phyloP scores from a whole-genome alignment of 2,797 vertebrate species.

The Thunnus albacares region DNA sequence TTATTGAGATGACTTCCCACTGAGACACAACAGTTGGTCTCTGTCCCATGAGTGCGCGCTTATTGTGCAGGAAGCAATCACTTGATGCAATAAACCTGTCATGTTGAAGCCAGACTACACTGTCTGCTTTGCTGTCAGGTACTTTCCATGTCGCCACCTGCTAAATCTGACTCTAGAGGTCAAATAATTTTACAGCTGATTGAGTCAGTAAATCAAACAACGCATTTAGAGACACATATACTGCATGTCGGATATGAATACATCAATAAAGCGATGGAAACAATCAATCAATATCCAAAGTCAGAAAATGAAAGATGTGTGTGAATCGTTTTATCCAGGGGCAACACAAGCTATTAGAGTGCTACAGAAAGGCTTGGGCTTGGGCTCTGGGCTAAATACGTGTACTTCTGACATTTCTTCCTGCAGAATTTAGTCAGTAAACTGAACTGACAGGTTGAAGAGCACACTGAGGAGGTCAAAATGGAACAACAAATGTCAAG shows the following conservation, averaged over 20 bases:
- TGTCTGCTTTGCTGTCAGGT: slow-evolving; percentile 11
- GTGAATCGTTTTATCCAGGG: too few relatives aligned
- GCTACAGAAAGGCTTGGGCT: not conserved
- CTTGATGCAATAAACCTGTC: slow-evolving; percentile 62
- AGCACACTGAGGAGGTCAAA: slow-evolving; percentile 22
- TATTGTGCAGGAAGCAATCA: slow-evolving; percentile 47
- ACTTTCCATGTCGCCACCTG: slow-evolving; percentile 19
- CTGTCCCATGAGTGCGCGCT: slow-evolving; percentile 34
- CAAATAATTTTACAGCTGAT: slow-evolving; percentile 16
- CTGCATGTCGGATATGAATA: not conserved
- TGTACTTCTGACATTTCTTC: slow-evolving; percentile 9
- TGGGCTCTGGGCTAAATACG: not conserved
- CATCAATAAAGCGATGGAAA: not conserved
- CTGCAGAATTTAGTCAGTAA: slow-evolving; percentile 42
- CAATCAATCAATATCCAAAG: slow-evolving; percentile 1
- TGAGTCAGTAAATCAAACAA: slow-evolving; percentile 25
- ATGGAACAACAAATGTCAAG: slow-evolving; percentile 19
- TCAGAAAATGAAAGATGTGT: not conserved
- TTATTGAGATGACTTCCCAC: slow-evolving; percentile 53
- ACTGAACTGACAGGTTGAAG: slow-evolving; percentile 50
- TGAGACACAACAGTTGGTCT: slow-evolving; percentile 40
- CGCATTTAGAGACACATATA: not conserved
- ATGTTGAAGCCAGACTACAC: not conserved
- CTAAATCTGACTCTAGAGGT: slow-evolving; percentile 11
- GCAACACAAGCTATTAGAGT: not conserved